Base-by-base conservation (phyloP, 2,113 vertebrate genomes). In the Phyllopteryx taeniolatus region DNA sequence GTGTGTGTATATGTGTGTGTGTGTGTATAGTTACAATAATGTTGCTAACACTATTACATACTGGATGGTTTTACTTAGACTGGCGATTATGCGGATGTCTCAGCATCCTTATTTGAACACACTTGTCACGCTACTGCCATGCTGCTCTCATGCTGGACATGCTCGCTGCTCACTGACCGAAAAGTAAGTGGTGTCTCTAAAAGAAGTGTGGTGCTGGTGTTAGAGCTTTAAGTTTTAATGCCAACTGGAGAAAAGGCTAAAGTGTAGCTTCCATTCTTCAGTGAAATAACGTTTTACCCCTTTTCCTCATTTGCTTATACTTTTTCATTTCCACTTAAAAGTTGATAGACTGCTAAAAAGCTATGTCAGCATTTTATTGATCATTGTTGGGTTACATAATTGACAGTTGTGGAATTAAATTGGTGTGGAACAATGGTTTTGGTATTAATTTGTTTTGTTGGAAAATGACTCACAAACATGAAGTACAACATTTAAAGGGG, bases 81-180 rank as follows among this genome's bases (percentile, higher is more conserved):
- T 84, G 76, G 81, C 84, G 79, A 90, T 89, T 88, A 89, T 90
- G 88, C 66, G 85, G 87, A 90, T 81, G 85, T 84, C 87, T 88
- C 87, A 76, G 83, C 79, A 64, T 86, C 85, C 86, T 85, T 79
- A 71, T 90, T 87, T 80, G 82, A 88, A 79, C 84, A 71, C 84
- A 73, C 86, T 89, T 87, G 87, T 88, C 86, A 88, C 85, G 88
- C 83, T 43, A 88, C 80, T 81, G 82, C 86, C 85, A 83, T 76
- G 83, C 78, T 70, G 64, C 86, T 88, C 83, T 89, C 86, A 87
- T 82, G 79, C 83, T 87, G 67, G 71, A 81, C 80, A 54, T 71
- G 79, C 78, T 77, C 44, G 0, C 2, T 7, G 74, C 71, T 83
- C 61, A 66, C 69, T 78, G 75, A 73, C 70, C 53, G 53, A 74